phyloP scores from a whole-genome alignment of 2,113 vertebrate species.

The Eupsittula cactorum region DNA sequence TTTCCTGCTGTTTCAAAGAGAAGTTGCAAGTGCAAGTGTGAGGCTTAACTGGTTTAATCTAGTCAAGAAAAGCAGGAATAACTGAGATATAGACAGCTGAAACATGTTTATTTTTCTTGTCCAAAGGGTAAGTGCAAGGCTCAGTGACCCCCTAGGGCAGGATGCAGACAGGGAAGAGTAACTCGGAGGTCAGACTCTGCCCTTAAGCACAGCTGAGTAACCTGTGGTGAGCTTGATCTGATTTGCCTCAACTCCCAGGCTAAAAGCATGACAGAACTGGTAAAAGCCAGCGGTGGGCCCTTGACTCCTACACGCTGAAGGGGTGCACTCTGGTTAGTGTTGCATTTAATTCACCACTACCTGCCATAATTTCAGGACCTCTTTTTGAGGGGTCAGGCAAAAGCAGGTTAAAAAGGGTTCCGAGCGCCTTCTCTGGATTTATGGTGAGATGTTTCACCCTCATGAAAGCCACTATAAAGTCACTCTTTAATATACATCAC shows the following conservation, averaged over 20 bases:
- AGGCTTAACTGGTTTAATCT: neutral
- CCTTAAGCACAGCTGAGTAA: neutral
- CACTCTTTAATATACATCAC: neutral
- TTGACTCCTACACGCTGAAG: fast-evolving
- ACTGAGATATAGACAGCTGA: neutral
- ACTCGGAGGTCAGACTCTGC: neutral
- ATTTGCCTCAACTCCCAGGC: neutral
- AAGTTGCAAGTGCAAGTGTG: neutral
- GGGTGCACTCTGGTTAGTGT: fast-evolving
- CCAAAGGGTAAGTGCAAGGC: neutral
- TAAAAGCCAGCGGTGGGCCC: neutral
- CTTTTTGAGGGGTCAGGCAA: neutral
- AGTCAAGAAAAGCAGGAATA: neutral
- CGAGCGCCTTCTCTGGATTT: neutral
- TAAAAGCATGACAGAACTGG: neutral
- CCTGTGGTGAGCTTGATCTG: neutral
- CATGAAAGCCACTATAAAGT: neutral
- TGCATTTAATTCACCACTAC: neutral
- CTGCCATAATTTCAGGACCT: neutral
- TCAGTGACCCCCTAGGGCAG: neutral
- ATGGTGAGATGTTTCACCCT: fast-evolving
- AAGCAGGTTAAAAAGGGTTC: neutral
- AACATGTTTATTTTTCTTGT: neutral
- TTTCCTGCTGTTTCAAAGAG: neutral
- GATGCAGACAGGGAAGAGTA: neutral